Evolutionary conservation across 2,797 vertebrate genomes (phyloP), one percentile per base, ranked within the genome.

Genomic region (Morelia viridis): DNA sequence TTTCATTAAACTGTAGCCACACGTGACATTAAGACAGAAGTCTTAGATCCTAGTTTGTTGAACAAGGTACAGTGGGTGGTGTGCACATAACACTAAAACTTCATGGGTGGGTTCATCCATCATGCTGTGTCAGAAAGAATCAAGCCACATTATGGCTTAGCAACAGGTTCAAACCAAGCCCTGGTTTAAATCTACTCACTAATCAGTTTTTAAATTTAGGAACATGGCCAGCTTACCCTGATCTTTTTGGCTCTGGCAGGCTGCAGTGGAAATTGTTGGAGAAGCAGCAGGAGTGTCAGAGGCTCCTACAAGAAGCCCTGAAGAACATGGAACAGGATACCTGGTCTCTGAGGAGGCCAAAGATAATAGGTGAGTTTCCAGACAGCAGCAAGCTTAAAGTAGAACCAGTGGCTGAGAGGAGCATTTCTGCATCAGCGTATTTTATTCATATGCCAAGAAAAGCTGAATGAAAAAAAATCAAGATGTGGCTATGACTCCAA

Each of bases 241-340:
- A 10, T 17, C 60, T 0, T 0, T 53, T 28, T 5, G 50, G 28
- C n/a, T 90, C 50, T 95, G 93, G 57, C 96, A 99, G 99, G 94
- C 97, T 99, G 88, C 97, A 98, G 90, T 97, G 91, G 93, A 95
- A 98, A 94, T 97, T 99, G 95, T 97, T 93, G 0, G 97, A 98
- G 94, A 99, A 98, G 94, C 98, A 99, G 95, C 95, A 88, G 3
- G 98, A 99, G 92, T 98, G 97, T 96, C 98, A 98, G 92, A 95
- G 96, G 68, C 97, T 99, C 35, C 95, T 98, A 88, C 97, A 92
- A 50, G 96, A 28, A 57, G 96, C 93, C 0, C 93, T 98, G 28
- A 93, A 94, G 93, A 93, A 76, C 24, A 94, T 96, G 91, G 94
- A 97, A 53, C 57, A 93, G 2, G 96, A 96, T 87, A 95, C 97